Base-by-base conservation (phyloP, 2,113 vertebrate species). In the Limnothrissa miodon region DNA sequence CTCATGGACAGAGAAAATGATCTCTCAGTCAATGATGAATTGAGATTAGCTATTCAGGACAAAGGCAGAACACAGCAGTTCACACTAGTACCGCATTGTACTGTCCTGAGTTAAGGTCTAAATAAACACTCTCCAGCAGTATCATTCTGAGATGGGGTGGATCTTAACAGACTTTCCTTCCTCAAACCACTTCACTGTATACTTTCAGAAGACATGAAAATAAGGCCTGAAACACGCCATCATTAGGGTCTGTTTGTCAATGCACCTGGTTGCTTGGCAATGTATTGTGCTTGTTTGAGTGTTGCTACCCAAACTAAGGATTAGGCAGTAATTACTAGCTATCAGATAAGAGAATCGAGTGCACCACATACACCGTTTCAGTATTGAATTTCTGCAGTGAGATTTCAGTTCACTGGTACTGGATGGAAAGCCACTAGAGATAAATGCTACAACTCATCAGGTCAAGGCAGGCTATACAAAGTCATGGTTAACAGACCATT, bases 231-330 rank as follows among this genome's bases (percentile, higher is more conserved):
- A 70, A 74, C 8, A 29, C 1, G 29, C 33, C 25, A 39, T 36
- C 29, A 36, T 70, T 74, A 74, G 33, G 11, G 33, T 74, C 66
- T 74, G 66, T 74, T 74, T 74, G 66, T 33, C 66, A 36, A 17
- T 74, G 36, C 66, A 74, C 66, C 66, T 74, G 66, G 66, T 74
- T 74, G 66, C 66, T 33, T 74, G 66, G 66, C 33, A 36, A 74
- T 74, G 66, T 33, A 36, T 74, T 74, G 66, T 74, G 66, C 66
- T 74, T 36, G 66, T 13, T 74, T 74, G 66, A 74, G 66, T 74
- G 66, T 74, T 39, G 25, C 66, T 29, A 74, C 66, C 66, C 66
- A 4, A 74, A 1, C 33, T 36, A 29, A 74, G 66, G 66, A 74
- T 74, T 74, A 74, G 66, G 66, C 29, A 5, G 66, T 74, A 74